Evolutionary conservation across 2,888 invertebrate genomes (phyloP).

Genomic region (Microchrysa polita): DNA sequence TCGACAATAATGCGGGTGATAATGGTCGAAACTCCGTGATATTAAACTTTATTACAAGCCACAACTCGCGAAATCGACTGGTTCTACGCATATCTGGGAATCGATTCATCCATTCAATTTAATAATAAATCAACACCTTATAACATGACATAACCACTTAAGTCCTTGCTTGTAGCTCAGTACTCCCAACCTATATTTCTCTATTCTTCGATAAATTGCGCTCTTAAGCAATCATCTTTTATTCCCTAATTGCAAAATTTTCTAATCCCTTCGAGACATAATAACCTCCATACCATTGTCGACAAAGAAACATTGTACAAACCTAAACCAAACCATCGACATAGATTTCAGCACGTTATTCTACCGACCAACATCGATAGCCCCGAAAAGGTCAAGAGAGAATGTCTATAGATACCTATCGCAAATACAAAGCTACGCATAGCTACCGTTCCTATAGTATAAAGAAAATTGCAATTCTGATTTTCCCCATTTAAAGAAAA

Average conservation of each 20-base stretch:
- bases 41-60: too few species aligned
- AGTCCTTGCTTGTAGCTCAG: too few species aligned
- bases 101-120: too few species aligned
- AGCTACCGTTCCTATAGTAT: not conserved
- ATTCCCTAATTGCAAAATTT: slow-evolving; percentile 5
- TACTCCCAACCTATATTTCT: too few species aligned
- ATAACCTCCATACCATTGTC: slow-evolving; percentile 18
- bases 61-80: too few species aligned
- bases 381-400: slow-evolving; percentile 30
- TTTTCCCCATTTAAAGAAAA: slow-evolving; percentile 2
- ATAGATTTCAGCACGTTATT: not conserved
- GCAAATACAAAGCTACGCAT: not conserved
- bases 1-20: too few species aligned
- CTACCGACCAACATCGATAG: not conserved
- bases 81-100: too few species aligned
- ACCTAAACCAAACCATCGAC: too few species aligned
- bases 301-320: slow-evolving; percentile 7
- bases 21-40: too few species aligned
- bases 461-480: slow-evolving; percentile 23
- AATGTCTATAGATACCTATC: slow-evolving; percentile 3
- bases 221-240: not conserved
- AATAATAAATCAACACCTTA: too few species aligned
- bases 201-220: not conserved
- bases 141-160: too few species aligned
- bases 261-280: slow-evolving; percentile 32